Percentiles rank a stretch among this genome's conserved stretches.
phyloP scores from a whole-genome alignment of 1,140 invertebrate genomes.

The Musca domestica region DNA sequence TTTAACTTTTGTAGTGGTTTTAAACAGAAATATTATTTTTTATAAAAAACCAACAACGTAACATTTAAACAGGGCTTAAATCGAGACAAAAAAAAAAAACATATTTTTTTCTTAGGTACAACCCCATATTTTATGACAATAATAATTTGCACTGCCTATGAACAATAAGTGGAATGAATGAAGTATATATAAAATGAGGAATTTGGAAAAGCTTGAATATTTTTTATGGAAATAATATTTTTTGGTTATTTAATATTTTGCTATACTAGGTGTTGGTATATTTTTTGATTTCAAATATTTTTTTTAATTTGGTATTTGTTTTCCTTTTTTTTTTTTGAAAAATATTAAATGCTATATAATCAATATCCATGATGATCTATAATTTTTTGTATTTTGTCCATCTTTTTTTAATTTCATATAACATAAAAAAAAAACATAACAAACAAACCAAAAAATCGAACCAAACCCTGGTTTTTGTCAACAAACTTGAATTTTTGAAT shows the following conservation, averaged over 20 bases:
- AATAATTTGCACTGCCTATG: constrained; percentile 50
- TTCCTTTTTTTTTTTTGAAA: background rate
- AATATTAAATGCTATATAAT: background rate
- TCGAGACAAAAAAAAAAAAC: constrained; percentile 13
- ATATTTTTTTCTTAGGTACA: constrained; percentile 21
- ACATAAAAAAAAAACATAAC: background rate
- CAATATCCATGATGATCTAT: constrained; percentile 18
- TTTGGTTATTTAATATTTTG: constrained; percentile 11
- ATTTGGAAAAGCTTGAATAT: constrained; percentile 2
- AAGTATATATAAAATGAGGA: constrained; percentile 18
- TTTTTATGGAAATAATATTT: constrained; percentile 15
- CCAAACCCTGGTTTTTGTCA: constrained; percentile 9
- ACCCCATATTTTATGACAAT: constrained; percentile 20
- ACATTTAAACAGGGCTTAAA: no score
- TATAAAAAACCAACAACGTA: background rate
- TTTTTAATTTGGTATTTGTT: constrained; percentile 9
- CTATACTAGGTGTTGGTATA: constrained; percentile 5
- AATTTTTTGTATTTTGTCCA: constrained; percentile 32
- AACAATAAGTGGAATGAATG: background rate
- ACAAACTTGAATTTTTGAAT: constrained; percentile 25
- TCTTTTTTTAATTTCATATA: constrained; percentile 27
- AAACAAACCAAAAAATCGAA: constrained; percentile 16
- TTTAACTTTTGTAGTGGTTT: background rate
- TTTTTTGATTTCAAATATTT: background rate
- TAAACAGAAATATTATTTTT: background rate